Evolutionary conservation across 2,888 invertebrate genomes (phyloP).

Genomic region (Lathronympha strigana): DNA sequence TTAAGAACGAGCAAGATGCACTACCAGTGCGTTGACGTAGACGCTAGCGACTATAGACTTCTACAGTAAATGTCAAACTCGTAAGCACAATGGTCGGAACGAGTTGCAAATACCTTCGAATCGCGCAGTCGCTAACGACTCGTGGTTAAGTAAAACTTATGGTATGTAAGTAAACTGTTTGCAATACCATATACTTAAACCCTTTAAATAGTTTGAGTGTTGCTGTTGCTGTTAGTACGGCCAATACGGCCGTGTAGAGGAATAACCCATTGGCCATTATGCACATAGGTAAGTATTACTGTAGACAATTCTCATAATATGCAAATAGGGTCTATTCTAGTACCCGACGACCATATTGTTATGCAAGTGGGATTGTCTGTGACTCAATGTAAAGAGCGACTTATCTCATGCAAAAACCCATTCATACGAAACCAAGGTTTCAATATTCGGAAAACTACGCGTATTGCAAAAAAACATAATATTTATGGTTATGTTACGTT

Average conservation of each 20-base stretch:
- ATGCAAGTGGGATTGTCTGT: constrained; percentile 33
- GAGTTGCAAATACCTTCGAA: no score
- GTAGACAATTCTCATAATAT: constrained; percentile 17
- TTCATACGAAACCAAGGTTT: constrained; percentile 11
- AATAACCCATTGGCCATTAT: constrained; percentile 27
- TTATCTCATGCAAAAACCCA: constrained; percentile 34
- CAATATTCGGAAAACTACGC: background rate
- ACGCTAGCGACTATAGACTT: no score
- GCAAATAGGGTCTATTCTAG: constrained; percentile 31
- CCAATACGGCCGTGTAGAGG: background rate
- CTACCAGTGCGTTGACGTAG: no score
- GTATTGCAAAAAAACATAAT: background rate
- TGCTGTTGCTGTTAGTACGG: background rate
- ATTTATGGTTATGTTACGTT: no score
- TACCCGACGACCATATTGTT: background rate
- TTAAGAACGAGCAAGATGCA: no score
- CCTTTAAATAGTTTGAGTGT: no score
- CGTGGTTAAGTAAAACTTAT: no score
- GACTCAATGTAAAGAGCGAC: constrained; percentile 17
- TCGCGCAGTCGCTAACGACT: no score
- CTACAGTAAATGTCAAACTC: no score
- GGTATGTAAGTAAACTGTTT: no score
- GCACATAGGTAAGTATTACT: background rate
- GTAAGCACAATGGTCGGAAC: no score
- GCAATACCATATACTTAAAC: no score